Base-by-base conservation (phyloP, 2,113 vertebrate species). In the Sturnira hondurensis region DNA sequence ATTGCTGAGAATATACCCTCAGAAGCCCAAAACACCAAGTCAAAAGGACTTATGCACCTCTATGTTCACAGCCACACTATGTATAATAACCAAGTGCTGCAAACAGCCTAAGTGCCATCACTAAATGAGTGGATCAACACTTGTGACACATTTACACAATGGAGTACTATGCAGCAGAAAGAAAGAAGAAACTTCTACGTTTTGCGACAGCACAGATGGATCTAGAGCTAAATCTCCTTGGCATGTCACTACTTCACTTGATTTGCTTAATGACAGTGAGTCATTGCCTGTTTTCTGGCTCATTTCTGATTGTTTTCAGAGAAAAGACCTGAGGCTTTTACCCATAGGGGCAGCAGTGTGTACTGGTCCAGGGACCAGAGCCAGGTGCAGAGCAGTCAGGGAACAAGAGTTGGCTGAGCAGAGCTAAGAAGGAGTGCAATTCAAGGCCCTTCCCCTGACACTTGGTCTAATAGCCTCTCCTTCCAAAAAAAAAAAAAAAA, bases 231-330 rank as follows among this genome's bases (percentile, higher is more conserved):
- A 58, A 24, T 58, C 45, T 85, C 22, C 43, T 85, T 17, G 22
- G 38, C 17, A 17, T 1, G 0, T 38, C 73, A 85, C 50, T 56
- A 12, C 45, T 92, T 71, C 93, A 74, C 38, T 50, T 74, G 31
- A 52, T 91, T 81, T 86, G 67, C 91, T 86, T 76, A 63, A 82
- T 70, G 82, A 74, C 73, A 47, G 31, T 86, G 91, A 93, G 41
- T 97, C 86, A 58, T 43, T 58, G 78, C 24, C 71, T 68, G 5
- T 43, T 82, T 94, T 24, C 52, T 76, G 89, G 71, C 93, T 94
- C 67, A 17, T 33, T 85, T 73, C 67, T 67, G 56, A 31, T 47
- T 93, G 81, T 86, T 96, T 91, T 50, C 77, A 77, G 91, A 83
- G 77, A 50, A 63, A 54, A 70, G 74, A 74, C 13, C 68, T 14